Conservation (phyloP, 2,888 invertebrate genomes). For the Sthenelais limicola region DNA sequence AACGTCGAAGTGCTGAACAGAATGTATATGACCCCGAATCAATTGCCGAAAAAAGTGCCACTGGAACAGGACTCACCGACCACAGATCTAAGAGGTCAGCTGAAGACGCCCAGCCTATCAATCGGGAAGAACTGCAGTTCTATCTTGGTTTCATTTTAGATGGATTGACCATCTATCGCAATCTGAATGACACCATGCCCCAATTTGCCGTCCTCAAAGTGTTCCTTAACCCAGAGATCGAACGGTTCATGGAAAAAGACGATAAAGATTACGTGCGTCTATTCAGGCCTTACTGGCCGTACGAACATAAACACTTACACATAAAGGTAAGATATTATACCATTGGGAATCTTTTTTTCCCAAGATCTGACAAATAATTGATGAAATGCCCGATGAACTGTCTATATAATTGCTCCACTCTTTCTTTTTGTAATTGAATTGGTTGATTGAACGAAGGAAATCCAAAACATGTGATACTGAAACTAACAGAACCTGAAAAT, state of each 20-base stretch:
- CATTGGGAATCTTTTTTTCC: no score
- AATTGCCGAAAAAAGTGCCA: no score
- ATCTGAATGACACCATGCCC: constrained; percentile 42
- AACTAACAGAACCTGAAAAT: no score
- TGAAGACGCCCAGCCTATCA: constrained; percentile 20
- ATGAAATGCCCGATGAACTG: no score
- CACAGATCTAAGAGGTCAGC: constrained; percentile 3
- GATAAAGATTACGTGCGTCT: constrained; percentile 39
- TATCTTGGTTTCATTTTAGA: constrained; percentile 49
- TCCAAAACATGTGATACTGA: no score
- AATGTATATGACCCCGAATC: no score
- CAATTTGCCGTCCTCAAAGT: constrained; percentile 43
- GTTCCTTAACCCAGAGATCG: constrained; percentile 45
- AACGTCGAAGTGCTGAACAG: no score
- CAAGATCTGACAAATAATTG: no score
- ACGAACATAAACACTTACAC: constrained; percentile 17
- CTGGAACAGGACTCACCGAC: no score
- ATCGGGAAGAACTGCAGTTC: constrained; percentile 42
- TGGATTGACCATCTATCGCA: constrained; percentile 45
- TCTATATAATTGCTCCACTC: no score
- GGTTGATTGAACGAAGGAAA: no score
- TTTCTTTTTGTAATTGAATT: no score
- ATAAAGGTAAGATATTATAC: constrained; percentile 45
- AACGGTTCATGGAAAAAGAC: constrained; percentile 16
- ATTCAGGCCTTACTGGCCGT: constrained; percentile 45